Percentiles rank a stretch among this genome's conserved stretches.
Evolutionary conservation across 2,797 vertebrate genomes (phyloP).

Genomic region (Danio kyathit): DNA sequence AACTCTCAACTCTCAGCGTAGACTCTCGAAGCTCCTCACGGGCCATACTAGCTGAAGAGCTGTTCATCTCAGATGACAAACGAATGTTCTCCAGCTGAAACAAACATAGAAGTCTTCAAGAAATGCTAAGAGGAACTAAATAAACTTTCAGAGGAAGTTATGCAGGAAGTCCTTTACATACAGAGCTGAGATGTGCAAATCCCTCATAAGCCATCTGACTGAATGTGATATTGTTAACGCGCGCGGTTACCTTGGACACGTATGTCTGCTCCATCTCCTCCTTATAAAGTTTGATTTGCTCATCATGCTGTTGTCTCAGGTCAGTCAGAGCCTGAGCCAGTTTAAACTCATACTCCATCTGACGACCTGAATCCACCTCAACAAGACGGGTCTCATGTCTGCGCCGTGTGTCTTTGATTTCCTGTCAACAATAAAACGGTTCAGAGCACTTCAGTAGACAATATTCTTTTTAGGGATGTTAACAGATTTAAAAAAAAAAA

Average conservation of each 20-base stretch:
- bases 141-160: background rate
- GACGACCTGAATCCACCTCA: slow-evolving; percentile 86
- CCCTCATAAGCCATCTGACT: background rate
- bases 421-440: slow-evolving; percentile 71
- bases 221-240: background rate
- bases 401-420: slow-evolving; percentile 86
- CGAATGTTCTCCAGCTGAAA: slow-evolving; percentile 88
- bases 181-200: background rate
- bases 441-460: background rate
- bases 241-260: slow-evolving; percentile 77
- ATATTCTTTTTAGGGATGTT: background rate
- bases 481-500: background rate
- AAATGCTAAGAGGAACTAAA: slow-evolving; percentile 50
- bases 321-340: slow-evolving; percentile 85
- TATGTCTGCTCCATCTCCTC: slow-evolving; percentile 88
- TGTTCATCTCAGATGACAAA: slow-evolving; percentile 85
- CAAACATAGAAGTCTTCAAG: slow-evolving; percentile 46
- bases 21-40: slow-evolving; percentile 90
- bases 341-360: slow-evolving; percentile 87
- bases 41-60: slow-evolving; percentile 77
- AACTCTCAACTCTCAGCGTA: slow-evolving; percentile 81
- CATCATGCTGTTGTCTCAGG: slow-evolving; percentile 86
- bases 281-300: slow-evolving; percentile 87
- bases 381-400: slow-evolving; percentile 83
- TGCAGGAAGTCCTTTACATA: background rate